Conservation (phyloP, 2,113 vertebrate genomes). For the Leptobrachium leishanense region DNA sequence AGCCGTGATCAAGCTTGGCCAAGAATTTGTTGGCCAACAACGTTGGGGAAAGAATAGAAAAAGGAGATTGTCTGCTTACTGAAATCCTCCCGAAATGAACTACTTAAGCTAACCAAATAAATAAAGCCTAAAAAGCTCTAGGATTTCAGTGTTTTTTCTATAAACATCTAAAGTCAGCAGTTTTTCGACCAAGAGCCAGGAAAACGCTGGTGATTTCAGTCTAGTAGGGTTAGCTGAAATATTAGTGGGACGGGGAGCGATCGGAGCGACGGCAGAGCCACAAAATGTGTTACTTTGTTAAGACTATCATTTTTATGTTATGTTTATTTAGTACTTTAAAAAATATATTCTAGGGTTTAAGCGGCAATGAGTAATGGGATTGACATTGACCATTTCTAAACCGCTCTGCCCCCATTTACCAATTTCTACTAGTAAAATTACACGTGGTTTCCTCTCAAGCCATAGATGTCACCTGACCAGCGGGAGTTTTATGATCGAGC, state of each 20-base stretch:
- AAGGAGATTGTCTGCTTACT: not conserved
- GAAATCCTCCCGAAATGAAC: not conserved
- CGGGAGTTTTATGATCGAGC: too few relatives aligned
- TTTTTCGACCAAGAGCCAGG: not conserved
- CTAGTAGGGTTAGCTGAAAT: not conserved
- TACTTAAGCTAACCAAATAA: not conserved
- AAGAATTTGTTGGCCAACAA: not conserved
- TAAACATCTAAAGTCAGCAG: not conserved
- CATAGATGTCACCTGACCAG: too few relatives aligned
- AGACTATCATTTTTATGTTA: too few relatives aligned
- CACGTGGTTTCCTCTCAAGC: too few relatives aligned
- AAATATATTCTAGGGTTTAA: too few relatives aligned
- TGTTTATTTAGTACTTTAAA: too few relatives aligned
- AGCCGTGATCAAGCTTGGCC: not conserved
- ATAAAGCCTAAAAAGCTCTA: not conserved
- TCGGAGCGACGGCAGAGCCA: too few relatives aligned
- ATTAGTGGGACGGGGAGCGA: not conserved
- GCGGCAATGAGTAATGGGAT: too few relatives aligned
- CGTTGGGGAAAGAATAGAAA: not conserved
- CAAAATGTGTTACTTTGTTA: too few relatives aligned
- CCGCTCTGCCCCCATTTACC: too few relatives aligned
- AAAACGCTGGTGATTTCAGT: not conserved
- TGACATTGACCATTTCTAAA: too few relatives aligned
- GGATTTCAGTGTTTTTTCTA: not conserved
- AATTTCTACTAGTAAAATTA: too few relatives aligned